Evolutionary conservation across 2,888 invertebrate genomes (phyloP).

Genomic region (Agrilus mali): DNA sequence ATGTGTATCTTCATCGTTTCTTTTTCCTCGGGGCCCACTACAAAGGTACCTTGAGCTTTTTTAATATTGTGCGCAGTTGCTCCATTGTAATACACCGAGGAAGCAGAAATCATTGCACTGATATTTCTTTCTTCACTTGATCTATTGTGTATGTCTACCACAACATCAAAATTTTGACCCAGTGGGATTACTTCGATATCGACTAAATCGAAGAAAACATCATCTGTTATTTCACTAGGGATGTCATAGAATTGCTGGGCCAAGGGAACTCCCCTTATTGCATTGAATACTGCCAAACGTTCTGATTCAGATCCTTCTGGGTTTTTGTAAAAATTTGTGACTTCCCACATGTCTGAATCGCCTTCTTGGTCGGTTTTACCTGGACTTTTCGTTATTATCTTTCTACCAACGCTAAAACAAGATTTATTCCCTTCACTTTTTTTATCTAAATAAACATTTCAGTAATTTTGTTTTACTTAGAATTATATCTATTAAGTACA

Average conservation of each 20-base stretch:
- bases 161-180: constrained; percentile 53
- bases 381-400: constrained; percentile 52
- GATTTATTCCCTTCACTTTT: not conserved
- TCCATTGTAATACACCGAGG: constrained; percentile 58
- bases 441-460: too few relatives aligned
- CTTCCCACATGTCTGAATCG: constrained; percentile 51
- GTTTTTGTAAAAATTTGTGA: constrained; percentile 52
- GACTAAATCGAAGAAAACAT: constrained; percentile 51
- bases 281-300: constrained; percentile 51
- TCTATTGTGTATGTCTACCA: constrained; percentile 44
- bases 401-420: constrained; percentile 48
- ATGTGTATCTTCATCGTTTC: constrained; percentile 50
- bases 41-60: constrained; percentile 46
- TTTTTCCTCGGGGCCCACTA: constrained; percentile 47
- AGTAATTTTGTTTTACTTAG: too few relatives aligned
- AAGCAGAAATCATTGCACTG: constrained; percentile 47
- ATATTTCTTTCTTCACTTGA: constrained; percentile 50
- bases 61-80: constrained; percentile 50
- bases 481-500: too few relatives aligned
- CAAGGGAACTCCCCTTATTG: constrained; percentile 49
- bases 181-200: constrained; percentile 53
- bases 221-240: constrained; percentile 45
- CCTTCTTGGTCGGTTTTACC: constrained; percentile 49
- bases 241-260: constrained; percentile 49
- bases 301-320: constrained; percentile 51